Conservation (phyloP, 2,888 invertebrate species). For the Troides aeacus region DNA sequence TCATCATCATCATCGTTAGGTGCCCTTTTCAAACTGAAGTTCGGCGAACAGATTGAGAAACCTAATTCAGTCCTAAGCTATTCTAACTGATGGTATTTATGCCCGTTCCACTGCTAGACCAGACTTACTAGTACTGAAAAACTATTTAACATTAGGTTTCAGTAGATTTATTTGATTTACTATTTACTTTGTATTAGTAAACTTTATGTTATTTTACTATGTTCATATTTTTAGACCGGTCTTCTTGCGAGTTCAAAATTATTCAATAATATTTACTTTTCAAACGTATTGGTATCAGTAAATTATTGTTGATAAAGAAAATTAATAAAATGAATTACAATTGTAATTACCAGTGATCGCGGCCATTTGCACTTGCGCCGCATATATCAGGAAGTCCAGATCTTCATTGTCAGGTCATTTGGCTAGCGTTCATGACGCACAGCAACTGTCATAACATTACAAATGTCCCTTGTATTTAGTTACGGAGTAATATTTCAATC, state of each 20-base stretch:
- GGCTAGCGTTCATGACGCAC: slow-evolving; percentile 56
- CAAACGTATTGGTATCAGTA: neutral
- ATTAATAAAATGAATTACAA: slow-evolving; percentile 36
- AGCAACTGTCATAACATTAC: slow-evolving; percentile 63
- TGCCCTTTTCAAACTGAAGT: no score
- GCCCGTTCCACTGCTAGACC: no score
- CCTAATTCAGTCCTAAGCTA: no score
- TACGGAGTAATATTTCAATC: slow-evolving; percentile 47
- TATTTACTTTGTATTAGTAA: neutral
- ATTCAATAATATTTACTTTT: neutral
- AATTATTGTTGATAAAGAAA: neutral
- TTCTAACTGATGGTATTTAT: no score
- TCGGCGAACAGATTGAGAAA: no score
- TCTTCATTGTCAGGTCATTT: slow-evolving; percentile 61
- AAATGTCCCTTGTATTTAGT: slow-evolving; percentile 52
- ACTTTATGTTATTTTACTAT: neutral
- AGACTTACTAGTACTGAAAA: neutral
- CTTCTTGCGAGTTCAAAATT: neutral
- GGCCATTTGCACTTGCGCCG: slow-evolving; percentile 52
- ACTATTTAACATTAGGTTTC: neutral
- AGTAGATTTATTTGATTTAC: neutral
- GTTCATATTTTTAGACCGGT: neutral
- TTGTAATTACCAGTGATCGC: slow-evolving; percentile 37
- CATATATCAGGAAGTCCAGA: slow-evolving; percentile 66
- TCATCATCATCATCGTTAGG: no score